Evolutionary conservation across 1,140 invertebrate species (phyloP).

Genomic region (Anthonomus grandis): DNA sequence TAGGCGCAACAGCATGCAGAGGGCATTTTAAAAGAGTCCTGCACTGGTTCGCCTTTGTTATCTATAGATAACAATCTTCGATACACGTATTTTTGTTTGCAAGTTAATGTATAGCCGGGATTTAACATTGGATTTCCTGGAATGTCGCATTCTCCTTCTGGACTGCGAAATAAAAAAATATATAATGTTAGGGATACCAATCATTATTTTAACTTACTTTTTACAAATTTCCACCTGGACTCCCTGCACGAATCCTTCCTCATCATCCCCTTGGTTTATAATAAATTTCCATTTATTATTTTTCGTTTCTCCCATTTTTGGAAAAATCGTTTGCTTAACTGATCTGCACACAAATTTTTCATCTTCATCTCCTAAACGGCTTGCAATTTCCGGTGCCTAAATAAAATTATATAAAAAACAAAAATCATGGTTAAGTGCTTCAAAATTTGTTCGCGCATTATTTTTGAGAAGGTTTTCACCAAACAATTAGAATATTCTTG

Average conservation of each 20-base stretch:
- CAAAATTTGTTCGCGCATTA: too few species aligned
- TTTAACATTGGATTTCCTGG: slow-evolving; percentile 45
- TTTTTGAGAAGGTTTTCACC: too few species aligned
- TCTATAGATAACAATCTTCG: slow-evolving; percentile 54
- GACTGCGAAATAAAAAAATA: slow-evolving; percentile 17
- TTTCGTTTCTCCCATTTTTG: slow-evolving; percentile 43
- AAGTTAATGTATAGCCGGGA: slow-evolving; percentile 53
- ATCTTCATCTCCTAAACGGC: slow-evolving; percentile 31
- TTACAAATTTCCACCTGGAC: slow-evolving; percentile 55
- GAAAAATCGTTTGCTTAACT: slow-evolving; percentile 38
- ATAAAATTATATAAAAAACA: too few species aligned
- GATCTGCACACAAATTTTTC: slow-evolving; percentile 38
- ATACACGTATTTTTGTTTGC: slow-evolving; percentile 63
- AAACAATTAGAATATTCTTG: too few species aligned
- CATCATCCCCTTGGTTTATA: slow-evolving; percentile 52
- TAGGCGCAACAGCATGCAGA: slow-evolving; percentile 61
- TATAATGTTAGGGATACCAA: not conserved
- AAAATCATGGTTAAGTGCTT: too few species aligned
- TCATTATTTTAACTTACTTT: slow-evolving; percentile 45
- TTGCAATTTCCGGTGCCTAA: slow-evolving; percentile 12
- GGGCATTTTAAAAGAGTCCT: slow-evolving; percentile 57
- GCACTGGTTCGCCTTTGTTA: slow-evolving; percentile 49
- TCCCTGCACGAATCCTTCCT: slow-evolving; percentile 54
- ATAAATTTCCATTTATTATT: slow-evolving; percentile 55
- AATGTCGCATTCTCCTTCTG: slow-evolving; percentile 42